Base-by-base conservation (phyloP, 2,888 invertebrate genomes). In the Seladonia tumulorum region DNA sequence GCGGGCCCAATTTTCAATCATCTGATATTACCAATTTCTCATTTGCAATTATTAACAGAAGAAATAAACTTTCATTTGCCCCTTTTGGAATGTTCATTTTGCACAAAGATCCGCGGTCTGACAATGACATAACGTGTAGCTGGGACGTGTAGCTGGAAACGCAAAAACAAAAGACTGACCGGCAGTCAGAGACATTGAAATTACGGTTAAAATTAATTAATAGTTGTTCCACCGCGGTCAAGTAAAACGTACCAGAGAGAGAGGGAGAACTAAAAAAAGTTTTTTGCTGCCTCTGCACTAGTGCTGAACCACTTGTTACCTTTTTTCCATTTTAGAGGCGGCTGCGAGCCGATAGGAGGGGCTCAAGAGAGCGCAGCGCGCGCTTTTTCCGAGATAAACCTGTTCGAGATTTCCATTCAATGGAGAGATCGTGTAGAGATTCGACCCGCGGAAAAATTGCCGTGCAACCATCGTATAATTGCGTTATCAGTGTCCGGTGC, bases 351-450 rank as follows among this genome's bases (percentile, higher is more conserved):
- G 83, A 47, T 39, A 72, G 57, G 45, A 68, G 70, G 70, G 70
- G 73, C 22, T 53, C 49, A 57, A 57, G 77, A 73, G 29, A 60
- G 72, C 29, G 71, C 49, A 49, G 29, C 83, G 57, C 83, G 57
- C 49, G 83, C 78, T 84, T 83, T 83, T 75, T 81, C 85, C 85
- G 78, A 85, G 86, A 84, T 84, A 83, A 75, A 75, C 83, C 83
- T 75, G 79, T 75, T 49, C 75, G 76, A 60, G 87, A 89, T 90
- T 90, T 90, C 89, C 90, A 90, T 90, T 90, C 72, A 90, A 90
- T 90, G 90, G 89, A 60, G 78, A 89, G 90, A 90, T 90, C 85
- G 90, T 90, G 90, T 88, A 86, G 89, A 90, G 89, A 90, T 90
- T 82, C 68, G 77, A 39, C 39, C 60, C 53, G 79, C 74, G 75